These are phyloP conservation scores for Papilio glaucus DNA, from an alignment of 1,140 invertebrate genomes.

Conservation along the genomic window DNA sequence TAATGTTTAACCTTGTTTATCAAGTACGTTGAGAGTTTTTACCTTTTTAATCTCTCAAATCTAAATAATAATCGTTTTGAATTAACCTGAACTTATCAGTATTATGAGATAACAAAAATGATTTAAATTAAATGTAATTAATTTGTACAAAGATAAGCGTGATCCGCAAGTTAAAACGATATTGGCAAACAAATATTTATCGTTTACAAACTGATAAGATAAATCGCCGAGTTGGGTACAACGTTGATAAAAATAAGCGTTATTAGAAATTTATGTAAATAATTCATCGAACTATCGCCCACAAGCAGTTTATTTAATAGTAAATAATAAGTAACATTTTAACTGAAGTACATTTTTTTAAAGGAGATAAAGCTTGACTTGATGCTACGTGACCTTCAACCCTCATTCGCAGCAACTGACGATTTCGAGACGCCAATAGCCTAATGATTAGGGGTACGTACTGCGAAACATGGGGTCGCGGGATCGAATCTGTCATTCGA, in stretches of 20 bases:
- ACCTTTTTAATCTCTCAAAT: background rate
- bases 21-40: background rate
- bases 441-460: no score
- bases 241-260: background rate
- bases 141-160: background rate
- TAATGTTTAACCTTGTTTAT: background rate
- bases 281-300: background rate
- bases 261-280: background rate
- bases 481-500: no score
- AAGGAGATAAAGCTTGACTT: no score
- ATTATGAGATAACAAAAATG: background rate
- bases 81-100: no score
- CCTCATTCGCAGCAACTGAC: no score
- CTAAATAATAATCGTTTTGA: no score
- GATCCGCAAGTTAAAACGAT: background rate
- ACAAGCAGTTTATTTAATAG: no score
- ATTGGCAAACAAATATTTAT: background rate
- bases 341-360: no score
- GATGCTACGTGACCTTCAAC: no score
- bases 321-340: no score
- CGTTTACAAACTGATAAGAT: slow-evolving; percentile 1
- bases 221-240: background rate
- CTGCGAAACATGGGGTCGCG: no score
- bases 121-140: background rate
- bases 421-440: no score